A percentile compares a stretch with the other conserved stretches of the same genome.
These are phyloP conservation scores for Periophthalmus magnuspinnatus DNA, from an alignment of 2,797 vertebrate genomes.

Conservation along the genomic window DNA sequence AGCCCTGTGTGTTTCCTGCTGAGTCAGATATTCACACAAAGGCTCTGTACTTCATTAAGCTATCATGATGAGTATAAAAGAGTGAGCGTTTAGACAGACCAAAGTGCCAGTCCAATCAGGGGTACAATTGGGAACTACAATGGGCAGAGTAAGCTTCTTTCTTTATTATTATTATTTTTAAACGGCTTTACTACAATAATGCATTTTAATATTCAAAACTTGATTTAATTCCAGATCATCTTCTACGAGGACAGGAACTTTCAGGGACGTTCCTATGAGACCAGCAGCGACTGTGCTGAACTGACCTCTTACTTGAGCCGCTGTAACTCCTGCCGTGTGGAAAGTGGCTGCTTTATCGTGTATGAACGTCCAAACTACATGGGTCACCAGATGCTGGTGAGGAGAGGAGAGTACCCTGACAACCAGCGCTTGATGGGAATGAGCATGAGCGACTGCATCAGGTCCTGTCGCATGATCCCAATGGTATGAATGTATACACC, in stretches of 20 bases:
- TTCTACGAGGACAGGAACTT: constrained; percentile 75
- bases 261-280: constrained; percentile 71
- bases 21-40: constrained; percentile 73
- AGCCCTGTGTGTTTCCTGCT: constrained; percentile 57
- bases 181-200: neutral
- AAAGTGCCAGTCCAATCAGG: constrained; percentile 46
- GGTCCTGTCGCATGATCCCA: constrained; percentile 74
- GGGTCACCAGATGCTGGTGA: constrained; percentile 72
- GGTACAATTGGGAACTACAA: constrained; percentile 40
- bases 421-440: constrained; percentile 73
- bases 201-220: neutral
- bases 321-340: constrained; percentile 71
- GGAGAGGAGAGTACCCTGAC: constrained; percentile 77
- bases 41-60: constrained; percentile 62
- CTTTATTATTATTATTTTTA: neutral
- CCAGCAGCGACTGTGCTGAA: constrained; percentile 69
- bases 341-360: constrained; percentile 77
- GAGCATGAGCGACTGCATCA: constrained; percentile 71
- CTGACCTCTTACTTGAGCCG: constrained; percentile 67
- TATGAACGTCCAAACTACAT: constrained; percentile 74
- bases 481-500: constrained; percentile 51
- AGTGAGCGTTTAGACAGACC: constrained; percentile 21
- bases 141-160: constrained; percentile 65
- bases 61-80: constrained; percentile 71
- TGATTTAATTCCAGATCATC: constrained; percentile 59